Percentiles rank a stretch among this genome's conserved stretches.
Conservation (phyloP, 2,797 vertebrate species). For the Tolypeutes matacus region DNA sequence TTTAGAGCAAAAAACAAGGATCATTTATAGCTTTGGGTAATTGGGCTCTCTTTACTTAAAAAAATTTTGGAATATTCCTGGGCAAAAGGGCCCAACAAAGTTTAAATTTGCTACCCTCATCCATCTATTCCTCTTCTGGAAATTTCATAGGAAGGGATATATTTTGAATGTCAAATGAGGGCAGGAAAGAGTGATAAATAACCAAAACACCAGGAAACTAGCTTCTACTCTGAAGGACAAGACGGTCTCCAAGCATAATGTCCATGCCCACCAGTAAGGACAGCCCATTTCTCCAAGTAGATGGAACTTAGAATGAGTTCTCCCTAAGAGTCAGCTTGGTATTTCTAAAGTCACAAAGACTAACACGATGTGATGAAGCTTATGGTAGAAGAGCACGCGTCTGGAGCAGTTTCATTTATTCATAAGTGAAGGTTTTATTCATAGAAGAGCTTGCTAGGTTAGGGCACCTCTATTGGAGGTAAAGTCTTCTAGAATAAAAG, state of each 20-base stretch:
- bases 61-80: background rate
- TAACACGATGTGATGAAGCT: background rate
- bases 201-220: background rate
- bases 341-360: background rate
- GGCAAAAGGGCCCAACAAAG: background rate
- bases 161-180: constrained; percentile 17
- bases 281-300: background rate
- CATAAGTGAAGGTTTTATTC: background rate
- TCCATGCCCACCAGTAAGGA: background rate
- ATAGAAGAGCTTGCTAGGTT: background rate
- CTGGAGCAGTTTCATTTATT: background rate
- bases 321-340: background rate
- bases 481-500: background rate
- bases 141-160: background rate
- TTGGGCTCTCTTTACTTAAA: background rate
- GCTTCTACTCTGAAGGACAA: background rate
- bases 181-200: background rate
- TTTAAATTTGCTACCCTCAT: background rate
- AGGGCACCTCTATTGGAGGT: background rate
- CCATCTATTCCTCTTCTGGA: background rate
- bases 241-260: background rate
- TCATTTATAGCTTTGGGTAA: background rate
- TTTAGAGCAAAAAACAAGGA: constrained; percentile 14
- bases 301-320: background rate
- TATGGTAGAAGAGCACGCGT: background rate